Conservation (phyloP, 2,888 invertebrate species). For the Alitta virens region DNA sequence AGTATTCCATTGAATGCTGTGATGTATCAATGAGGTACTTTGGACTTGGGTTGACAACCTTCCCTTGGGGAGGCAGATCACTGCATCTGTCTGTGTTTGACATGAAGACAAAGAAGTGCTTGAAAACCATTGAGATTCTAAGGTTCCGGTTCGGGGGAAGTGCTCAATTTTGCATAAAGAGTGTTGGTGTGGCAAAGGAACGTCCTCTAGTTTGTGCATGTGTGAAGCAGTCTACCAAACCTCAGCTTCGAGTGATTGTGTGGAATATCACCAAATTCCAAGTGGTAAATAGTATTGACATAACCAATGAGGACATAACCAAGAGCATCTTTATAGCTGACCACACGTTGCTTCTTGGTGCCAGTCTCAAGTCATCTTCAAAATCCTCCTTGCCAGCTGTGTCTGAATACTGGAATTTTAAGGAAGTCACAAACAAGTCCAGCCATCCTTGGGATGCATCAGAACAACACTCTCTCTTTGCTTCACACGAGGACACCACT, state of each 20-base stretch:
- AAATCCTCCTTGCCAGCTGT: slow-evolving; percentile 1
- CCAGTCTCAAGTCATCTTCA: slow-evolving; percentile 6
- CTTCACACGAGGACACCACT: slow-evolving; percentile 1
- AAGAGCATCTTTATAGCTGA: slow-evolving; percentile 25
- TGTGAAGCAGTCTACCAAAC: slow-evolving; percentile 28
- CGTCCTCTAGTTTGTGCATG: slow-evolving; percentile 20
- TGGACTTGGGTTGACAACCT: slow-evolving; percentile 25
- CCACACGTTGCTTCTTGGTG: slow-evolving; percentile 16
- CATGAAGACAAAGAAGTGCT: slow-evolving; percentile 24
- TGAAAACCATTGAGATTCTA: slow-evolving; percentile 27
- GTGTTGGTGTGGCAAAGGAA: slow-evolving; percentile 23
- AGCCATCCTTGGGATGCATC: slow-evolving; percentile 6
- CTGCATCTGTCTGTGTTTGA: slow-evolving; percentile 28
- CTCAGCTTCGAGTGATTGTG: slow-evolving; percentile 21
- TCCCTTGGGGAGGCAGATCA: slow-evolving; percentile 29
- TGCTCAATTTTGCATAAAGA: slow-evolving; percentile 28
- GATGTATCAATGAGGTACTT: slow-evolving; percentile 18
- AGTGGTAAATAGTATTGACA: slow-evolving; percentile 16
- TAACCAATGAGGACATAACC: slow-evolving; percentile 21
- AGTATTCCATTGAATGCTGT: slow-evolving; percentile 26
- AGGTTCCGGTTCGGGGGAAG: slow-evolving; percentile 32
- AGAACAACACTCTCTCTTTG: slow-evolving; percentile 12
- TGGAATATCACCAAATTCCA: slow-evolving; percentile 24
- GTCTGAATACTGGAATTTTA: slow-evolving; percentile 10
- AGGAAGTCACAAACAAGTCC: slow-evolving; percentile 10